Conservation (phyloP, 2,888 invertebrate species). For the Eupithecia centaureata region DNA sequence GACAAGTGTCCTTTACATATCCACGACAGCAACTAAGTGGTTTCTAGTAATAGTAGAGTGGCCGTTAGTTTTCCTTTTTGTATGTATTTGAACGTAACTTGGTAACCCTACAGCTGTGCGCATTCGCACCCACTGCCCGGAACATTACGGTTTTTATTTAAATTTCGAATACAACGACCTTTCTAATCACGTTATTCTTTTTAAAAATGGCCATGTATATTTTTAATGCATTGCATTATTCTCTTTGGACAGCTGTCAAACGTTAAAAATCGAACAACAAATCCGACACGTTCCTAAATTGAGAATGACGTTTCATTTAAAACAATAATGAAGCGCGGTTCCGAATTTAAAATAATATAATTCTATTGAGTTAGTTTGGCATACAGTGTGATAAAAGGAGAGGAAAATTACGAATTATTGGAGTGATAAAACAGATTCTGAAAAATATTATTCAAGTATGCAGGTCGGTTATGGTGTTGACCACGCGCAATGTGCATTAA, state of each 20-base stretch:
- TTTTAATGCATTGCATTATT: slow-evolving; percentile 58
- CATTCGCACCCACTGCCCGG: slow-evolving; percentile 67
- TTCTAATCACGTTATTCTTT: slow-evolving; percentile 37
- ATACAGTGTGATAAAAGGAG: slow-evolving; percentile 30
- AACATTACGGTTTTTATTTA: slow-evolving; percentile 82
- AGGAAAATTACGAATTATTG: neutral
- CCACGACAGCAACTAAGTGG: slow-evolving; percentile 41
- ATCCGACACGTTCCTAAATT: slow-evolving; percentile 70
- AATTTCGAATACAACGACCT: slow-evolving; percentile 62
- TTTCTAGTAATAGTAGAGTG: slow-evolving; percentile 39
- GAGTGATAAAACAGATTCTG: neutral
- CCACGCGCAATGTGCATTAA: slow-evolving; percentile 31
- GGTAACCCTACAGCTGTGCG: slow-evolving; percentile 62
- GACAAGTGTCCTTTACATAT: slow-evolving; percentile 52
- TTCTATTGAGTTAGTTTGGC: slow-evolving; percentile 64
- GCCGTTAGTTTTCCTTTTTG: slow-evolving; percentile 38
- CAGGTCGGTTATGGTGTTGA: slow-evolving; percentile 37
- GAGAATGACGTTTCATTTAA: slow-evolving; percentile 81
- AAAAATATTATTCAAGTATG: neutral
- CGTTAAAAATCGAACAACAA: slow-evolving; percentile 58
- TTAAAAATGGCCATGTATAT: slow-evolving; percentile 44
- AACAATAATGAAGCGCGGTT: slow-evolving; percentile 71
- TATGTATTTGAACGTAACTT: slow-evolving; percentile 36
- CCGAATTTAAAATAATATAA: slow-evolving; percentile 76
- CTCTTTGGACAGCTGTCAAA: slow-evolving; percentile 63